phyloP scores from a whole-genome alignment of 2,888 invertebrate genomes.

The Lissonota sp. region DNA sequence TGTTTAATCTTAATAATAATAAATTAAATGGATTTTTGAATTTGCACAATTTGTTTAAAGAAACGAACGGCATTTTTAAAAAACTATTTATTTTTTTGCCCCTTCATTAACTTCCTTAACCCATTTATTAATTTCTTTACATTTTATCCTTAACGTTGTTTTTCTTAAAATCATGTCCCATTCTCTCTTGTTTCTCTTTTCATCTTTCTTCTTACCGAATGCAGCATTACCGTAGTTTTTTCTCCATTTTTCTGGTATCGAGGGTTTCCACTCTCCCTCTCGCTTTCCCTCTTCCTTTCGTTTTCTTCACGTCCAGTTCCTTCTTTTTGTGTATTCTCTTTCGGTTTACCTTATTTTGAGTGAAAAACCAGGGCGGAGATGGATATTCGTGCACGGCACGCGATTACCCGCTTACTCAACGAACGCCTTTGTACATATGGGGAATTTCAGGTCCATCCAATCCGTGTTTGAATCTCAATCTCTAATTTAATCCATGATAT shows the following conservation, averaged over 20 bases:
- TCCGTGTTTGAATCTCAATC: too few species aligned
- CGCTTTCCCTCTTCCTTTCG: background rate
- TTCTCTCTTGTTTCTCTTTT: slow-evolving; percentile 21
- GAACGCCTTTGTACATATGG: background rate
- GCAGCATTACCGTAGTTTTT: slow-evolving; percentile 20
- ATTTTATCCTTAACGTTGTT: slow-evolving; percentile 7
- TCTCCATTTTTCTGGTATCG: slow-evolving; percentile 26
- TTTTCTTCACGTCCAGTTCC: background rate
- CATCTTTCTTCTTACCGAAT: slow-evolving; percentile 10
- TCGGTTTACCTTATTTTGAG: background rate
- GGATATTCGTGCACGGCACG: slow-evolving; percentile 51
- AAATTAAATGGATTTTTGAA: too few species aligned
- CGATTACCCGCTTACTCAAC: slow-evolving; percentile 50
- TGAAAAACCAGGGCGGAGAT: slow-evolving; percentile 40
- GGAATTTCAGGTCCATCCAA: too few species aligned
- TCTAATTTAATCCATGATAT: too few species aligned
- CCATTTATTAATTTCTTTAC: slow-evolving; percentile 22
- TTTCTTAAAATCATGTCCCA: slow-evolving; percentile 27
- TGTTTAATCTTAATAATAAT: too few species aligned
- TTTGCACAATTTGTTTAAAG: too few species aligned
- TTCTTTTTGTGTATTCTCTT: slow-evolving; percentile 5
- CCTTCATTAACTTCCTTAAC: too few species aligned
- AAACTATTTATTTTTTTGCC: too few species aligned
- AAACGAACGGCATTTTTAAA: too few species aligned
- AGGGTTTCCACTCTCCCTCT: slow-evolving; percentile 15